phyloP scores from a whole-genome alignment of 2,888 invertebrate genomes.

The Rhynchonema sp. region DNA sequence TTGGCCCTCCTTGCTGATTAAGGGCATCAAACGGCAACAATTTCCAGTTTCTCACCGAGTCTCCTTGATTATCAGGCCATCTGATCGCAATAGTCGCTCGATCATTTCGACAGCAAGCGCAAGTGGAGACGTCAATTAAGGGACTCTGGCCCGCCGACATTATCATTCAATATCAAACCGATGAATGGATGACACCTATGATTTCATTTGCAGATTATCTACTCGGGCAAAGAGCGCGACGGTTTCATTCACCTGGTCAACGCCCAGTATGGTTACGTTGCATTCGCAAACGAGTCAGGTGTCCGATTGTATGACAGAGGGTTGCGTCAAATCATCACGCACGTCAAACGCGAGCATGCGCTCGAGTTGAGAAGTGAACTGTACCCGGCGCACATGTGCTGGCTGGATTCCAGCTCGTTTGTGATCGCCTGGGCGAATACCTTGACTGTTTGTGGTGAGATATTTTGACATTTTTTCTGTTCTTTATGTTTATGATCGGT shows the following conservation, averaged over 20 bases:
- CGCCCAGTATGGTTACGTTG: constrained; percentile 18
- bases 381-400: constrained; percentile 18
- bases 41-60: neutral
- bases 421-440: constrained; percentile 24
- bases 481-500: too few relatives aligned
- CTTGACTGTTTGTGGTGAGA: constrained; percentile 5
- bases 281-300: constrained; percentile 26
- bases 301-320: constrained; percentile 21
- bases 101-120: neutral
- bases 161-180: too few relatives aligned
- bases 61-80: neutral
- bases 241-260: constrained; percentile 19
- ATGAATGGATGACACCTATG: too few relatives aligned
- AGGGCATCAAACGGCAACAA: too few relatives aligned
- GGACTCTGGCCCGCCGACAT: too few relatives aligned
- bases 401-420: constrained; percentile 15
- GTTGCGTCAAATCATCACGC: constrained; percentile 2
- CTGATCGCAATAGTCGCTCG: neutral
- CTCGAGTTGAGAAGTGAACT: constrained; percentile 18
- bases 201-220: constrained; percentile 13
- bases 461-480: too few relatives aligned
- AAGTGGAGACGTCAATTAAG: neutral
- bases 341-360: constrained; percentile 16
- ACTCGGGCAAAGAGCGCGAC: constrained; percentile 19
- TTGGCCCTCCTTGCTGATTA: too few relatives aligned